Conservation (phyloP, 2,113 vertebrate species). For the Lampris megalopsis region DNA sequence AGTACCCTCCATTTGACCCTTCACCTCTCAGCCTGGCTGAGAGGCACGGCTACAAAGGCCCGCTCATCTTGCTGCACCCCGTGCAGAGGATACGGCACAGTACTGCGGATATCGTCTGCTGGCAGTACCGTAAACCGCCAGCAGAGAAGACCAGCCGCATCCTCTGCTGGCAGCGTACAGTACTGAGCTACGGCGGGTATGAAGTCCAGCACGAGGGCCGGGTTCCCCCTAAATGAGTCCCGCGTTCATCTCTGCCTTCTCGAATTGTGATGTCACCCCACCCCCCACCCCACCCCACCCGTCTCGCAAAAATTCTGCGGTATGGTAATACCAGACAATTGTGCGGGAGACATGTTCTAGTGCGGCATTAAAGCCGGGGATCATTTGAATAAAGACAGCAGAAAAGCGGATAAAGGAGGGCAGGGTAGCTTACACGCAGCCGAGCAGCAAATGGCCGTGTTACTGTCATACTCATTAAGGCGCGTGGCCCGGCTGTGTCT, state of each 20-base stretch:
- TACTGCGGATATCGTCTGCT: constrained; percentile 2
- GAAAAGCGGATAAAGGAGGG: constrained; percentile 55
- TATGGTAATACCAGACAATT: constrained; percentile 27
- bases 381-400: constrained; percentile 58
- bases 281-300: no score
- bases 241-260: not conserved
- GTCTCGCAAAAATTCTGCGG: constrained; percentile 10
- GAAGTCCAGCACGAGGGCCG: no score
- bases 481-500: constrained; percentile 28
- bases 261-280: constrained; percentile 6
- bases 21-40: constrained; percentile 8
- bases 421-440: constrained; percentile 18
- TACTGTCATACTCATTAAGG: constrained; percentile 31
- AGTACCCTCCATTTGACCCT: constrained; percentile 53
- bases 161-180: no score
- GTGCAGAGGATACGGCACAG: constrained; percentile 16
- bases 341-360: constrained; percentile 25
- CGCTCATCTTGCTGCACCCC: constrained; percentile 31
- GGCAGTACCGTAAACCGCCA: not conserved
- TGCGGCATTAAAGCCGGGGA: constrained; percentile 35
- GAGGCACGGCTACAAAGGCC: constrained; percentile 36
- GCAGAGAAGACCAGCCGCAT: no score
- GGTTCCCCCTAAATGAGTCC: not conserved
- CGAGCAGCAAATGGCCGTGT: constrained; percentile 37
- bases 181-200: no score